Conservation (phyloP, 2,888 invertebrate species). For the Myathropa florea region DNA sequence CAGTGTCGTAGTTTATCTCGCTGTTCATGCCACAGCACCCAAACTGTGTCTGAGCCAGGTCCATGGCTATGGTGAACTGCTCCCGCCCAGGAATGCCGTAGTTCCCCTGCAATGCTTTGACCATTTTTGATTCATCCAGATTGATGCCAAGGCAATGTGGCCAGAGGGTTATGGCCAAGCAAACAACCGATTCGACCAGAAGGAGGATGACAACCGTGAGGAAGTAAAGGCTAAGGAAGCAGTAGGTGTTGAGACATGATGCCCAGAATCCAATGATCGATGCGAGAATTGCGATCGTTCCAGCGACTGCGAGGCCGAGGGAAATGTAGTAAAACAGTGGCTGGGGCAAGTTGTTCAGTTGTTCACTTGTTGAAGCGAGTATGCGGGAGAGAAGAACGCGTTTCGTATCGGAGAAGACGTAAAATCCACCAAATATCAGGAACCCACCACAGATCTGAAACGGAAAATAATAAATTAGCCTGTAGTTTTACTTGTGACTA, state of each 20-base stretch:
- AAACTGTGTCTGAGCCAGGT: slow-evolving; percentile 87
- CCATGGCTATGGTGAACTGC: slow-evolving; percentile 89
- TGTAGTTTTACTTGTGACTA: no score
- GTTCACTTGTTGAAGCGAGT: slow-evolving; percentile 83
- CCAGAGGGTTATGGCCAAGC: slow-evolving; percentile 87
- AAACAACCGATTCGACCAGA: slow-evolving; percentile 86
- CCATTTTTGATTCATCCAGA: slow-evolving; percentile 85
- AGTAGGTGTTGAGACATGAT: slow-evolving; percentile 88
- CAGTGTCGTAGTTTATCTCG: slow-evolving; percentile 90
- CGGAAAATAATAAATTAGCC: slow-evolving; percentile 68
- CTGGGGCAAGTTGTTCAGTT: slow-evolving; percentile 83
- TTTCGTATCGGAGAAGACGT: slow-evolving; percentile 87
- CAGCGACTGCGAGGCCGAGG: slow-evolving; percentile 86
- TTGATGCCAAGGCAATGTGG: slow-evolving; percentile 89
- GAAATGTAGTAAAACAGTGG: slow-evolving; percentile 90
- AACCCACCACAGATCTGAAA: slow-evolving; percentile 87
- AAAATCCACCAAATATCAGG: slow-evolving; percentile 87
- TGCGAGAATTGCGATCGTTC: slow-evolving; percentile 85
- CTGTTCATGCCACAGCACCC: slow-evolving; percentile 90
- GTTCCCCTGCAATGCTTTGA: slow-evolving; percentile 87
- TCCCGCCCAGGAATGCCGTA: slow-evolving; percentile 88
- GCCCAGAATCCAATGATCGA: slow-evolving; percentile 92
- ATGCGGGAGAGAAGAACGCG: slow-evolving; percentile 87
- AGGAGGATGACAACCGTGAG: slow-evolving; percentile 85
- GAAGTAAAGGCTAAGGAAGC: slow-evolving; percentile 88